A percentile compares a stretch with the other conserved stretches of the same genome.
phyloP scores from a whole-genome alignment of 2,797 vertebrate genomes.

The Synaphobranchus kaupii region DNA sequence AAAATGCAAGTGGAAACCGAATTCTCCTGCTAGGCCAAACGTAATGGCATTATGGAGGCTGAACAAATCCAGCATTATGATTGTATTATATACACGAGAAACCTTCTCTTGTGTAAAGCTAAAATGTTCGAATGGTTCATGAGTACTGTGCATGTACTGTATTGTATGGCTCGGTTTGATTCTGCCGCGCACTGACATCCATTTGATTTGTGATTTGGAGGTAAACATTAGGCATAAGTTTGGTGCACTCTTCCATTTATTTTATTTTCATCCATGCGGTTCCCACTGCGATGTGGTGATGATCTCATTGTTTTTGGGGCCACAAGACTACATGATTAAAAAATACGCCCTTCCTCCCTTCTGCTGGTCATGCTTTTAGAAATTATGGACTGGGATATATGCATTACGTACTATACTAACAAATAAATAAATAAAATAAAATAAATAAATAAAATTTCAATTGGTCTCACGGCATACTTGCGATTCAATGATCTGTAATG shows the following conservation, averaged over 20 bases:
- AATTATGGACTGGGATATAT: not conserved
- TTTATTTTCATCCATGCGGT: not conserved
- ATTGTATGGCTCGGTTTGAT: not conserved
- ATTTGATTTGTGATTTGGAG: not conserved
- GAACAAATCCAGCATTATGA: constrained; percentile 9
- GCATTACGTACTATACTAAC: not conserved
- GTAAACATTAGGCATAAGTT: constrained; percentile 9
- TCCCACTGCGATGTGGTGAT: constrained; percentile 1
- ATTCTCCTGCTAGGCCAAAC: not conserved
- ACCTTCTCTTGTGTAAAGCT: not conserved
- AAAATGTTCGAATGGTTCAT: not conserved
- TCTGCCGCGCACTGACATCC: not conserved
- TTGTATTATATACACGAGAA: not conserved
- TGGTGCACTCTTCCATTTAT: not conserved
- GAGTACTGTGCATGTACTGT: not conserved
- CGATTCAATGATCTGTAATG: no score
- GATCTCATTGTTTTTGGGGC: constrained; percentile 16
- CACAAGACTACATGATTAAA: constrained; percentile 2
- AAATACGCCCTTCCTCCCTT: constrained; percentile 7
- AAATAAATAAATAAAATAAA: not conserved
- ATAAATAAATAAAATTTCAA: not conserved
- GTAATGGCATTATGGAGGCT: constrained; percentile 15
- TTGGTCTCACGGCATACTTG: no score
- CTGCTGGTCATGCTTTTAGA: not conserved
- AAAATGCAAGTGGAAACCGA: constrained; percentile 16